A percentile compares a stretch with the other conserved stretches of the same genome.
Conservation (phyloP, 2,797 vertebrate genomes). For the Lates japonicus region DNA sequence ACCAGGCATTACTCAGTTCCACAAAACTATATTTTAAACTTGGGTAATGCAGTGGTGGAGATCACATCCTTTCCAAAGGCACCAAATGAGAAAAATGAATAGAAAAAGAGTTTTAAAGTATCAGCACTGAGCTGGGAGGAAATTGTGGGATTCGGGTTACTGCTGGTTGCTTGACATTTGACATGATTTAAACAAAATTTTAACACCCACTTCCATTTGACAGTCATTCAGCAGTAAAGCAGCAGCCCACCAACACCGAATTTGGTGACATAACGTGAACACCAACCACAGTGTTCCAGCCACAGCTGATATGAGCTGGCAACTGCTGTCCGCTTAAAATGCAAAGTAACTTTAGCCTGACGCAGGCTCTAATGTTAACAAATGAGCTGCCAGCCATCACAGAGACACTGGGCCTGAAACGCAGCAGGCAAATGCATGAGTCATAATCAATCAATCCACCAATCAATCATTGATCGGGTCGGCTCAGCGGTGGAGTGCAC, state of each 20-base stretch:
- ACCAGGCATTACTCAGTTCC: neutral
- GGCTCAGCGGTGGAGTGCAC: conserved; percentile 12
- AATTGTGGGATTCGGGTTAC: neutral
- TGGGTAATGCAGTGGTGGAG: neutral
- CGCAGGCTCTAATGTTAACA: conserved; percentile 68
- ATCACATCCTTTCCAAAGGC: neutral
- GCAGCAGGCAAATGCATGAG: conserved; percentile 63
- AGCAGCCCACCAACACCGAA: conserved; percentile 10
- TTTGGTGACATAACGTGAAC: conserved; percentile 1
- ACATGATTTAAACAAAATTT: conserved; percentile 4
- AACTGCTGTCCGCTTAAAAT: conserved; percentile 49
- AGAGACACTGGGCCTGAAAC: conserved; percentile 46
- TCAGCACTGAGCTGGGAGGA: neutral
- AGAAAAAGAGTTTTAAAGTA: neutral
- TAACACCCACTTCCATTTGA: neutral
- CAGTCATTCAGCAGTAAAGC: neutral
- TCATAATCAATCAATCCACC: conserved; percentile 74
- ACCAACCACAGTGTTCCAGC: neutral
- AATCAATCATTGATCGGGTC: conserved; percentile 68
- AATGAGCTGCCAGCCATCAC: conserved; percentile 68
- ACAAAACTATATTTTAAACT: neutral
- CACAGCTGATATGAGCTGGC: conserved; percentile 21
- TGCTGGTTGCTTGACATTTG: neutral
- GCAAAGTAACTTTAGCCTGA: conserved; percentile 50
- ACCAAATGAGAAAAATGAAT: neutral